A percentile compares a stretch with the other conserved stretches of the same genome.
phyloP scores from a whole-genome alignment of 2,888 invertebrate genomes.

The Sinodicranocentrus sp. region DNA sequence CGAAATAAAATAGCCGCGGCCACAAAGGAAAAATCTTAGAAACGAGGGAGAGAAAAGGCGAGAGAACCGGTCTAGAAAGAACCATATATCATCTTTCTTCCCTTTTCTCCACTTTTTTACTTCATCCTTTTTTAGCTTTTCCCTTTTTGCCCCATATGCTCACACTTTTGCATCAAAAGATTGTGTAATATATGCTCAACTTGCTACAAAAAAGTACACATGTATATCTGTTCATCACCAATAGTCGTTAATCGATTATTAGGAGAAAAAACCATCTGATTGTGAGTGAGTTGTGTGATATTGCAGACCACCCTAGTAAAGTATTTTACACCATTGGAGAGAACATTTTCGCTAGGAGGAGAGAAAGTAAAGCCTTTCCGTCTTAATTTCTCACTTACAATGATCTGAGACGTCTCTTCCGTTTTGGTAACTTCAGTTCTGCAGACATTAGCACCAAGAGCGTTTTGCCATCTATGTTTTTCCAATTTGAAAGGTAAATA shows the following conservation, averaged over 20 bases:
- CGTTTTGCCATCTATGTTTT: too few relatives aligned
- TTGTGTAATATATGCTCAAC: background rate
- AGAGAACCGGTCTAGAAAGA: constrained; percentile 65
- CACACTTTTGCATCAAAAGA: background rate
- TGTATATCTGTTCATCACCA: background rate
- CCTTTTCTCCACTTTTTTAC: background rate
- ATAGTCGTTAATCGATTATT: constrained; percentile 2
- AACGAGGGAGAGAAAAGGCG: constrained; percentile 21
- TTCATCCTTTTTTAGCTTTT: background rate
- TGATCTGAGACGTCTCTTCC: too few relatives aligned
- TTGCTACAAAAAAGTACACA: background rate
- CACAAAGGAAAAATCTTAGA: background rate
- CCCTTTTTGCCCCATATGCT: background rate
- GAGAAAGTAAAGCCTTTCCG: background rate
- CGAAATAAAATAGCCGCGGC: constrained; percentile 11
- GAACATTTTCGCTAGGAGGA: background rate
- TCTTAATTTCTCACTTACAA: too few relatives aligned
- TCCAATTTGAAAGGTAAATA: too few relatives aligned
- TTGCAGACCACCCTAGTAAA: background rate
- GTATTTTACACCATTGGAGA: background rate
- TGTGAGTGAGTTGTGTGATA: background rate
- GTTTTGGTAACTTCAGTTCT: too few relatives aligned
- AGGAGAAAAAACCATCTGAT: background rate
- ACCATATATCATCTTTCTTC: constrained; percentile 61
- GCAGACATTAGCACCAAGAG: too few relatives aligned